A percentile compares a stretch with the other conserved stretches of the same genome.
These are phyloP conservation scores for Zygothrica quintamaculata DNA, from an alignment of 2,888 invertebrate species.

Conservation along the genomic window DNA sequence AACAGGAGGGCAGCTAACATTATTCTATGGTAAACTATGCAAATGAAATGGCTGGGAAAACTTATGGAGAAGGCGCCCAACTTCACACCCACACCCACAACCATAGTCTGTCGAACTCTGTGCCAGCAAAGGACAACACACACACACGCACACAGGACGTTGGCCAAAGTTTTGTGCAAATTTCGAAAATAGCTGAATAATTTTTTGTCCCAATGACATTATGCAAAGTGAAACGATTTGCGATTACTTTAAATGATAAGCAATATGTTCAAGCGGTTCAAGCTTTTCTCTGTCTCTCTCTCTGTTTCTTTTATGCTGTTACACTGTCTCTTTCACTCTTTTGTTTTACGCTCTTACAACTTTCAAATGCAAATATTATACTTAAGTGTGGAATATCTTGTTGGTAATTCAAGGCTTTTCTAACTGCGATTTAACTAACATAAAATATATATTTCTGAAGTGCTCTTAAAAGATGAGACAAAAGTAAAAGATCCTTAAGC, in stretches of 20 bases:
- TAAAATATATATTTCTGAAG: too few species aligned
- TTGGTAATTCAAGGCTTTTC: slow-evolving; percentile 1
- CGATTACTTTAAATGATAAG: slow-evolving; percentile 78
- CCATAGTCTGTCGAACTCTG: too few species aligned
- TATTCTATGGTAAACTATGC: slow-evolving; percentile 62
- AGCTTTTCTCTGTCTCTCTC: background rate
- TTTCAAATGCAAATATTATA: slow-evolving; percentile 1
- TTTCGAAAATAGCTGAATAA: slow-evolving; percentile 62
- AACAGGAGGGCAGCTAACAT: slow-evolving; percentile 25
- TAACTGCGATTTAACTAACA: too few species aligned
- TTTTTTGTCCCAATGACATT: slow-evolving; percentile 64
- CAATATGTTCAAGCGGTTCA: slow-evolving; percentile 56
- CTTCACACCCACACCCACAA: too few species aligned
- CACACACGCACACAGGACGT: too few species aligned
- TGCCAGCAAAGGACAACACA: background rate
- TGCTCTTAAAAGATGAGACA: too few species aligned
- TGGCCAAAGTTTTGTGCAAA: slow-evolving; percentile 44
- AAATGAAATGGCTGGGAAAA: slow-evolving; percentile 78
- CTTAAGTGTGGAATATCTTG: background rate
- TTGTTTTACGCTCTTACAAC: background rate
- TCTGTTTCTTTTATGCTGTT: background rate
- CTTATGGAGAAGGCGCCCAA: slow-evolving; percentile 51
- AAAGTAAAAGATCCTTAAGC: too few species aligned
- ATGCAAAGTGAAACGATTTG: slow-evolving; percentile 77
- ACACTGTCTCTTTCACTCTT: too few species aligned